Evolutionary conservation across 1,140 invertebrate genomes (phyloP).

Genomic region (Chionoecetes opilio): DNA sequence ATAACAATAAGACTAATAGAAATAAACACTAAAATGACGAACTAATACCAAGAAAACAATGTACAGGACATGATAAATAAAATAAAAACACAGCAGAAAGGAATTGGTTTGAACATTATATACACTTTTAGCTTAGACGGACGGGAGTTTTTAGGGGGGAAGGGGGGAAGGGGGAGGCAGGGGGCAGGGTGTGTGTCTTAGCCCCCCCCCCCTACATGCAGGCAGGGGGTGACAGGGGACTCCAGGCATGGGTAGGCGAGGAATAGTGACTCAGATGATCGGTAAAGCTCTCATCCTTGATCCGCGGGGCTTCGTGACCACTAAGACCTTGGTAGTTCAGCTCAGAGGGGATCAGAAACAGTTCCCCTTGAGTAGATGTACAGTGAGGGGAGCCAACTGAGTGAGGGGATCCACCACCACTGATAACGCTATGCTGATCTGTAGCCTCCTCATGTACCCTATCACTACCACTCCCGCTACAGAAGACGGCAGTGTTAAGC

Average conservation of each 20-base stretch:
- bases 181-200: background rate
- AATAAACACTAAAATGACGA: no score
- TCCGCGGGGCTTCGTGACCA: background rate
- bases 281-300: background rate
- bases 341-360: slow-evolving; percentile 56
- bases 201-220: slow-evolving; percentile 52
- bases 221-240: slow-evolving; percentile 43
- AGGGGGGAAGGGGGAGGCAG: background rate
- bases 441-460: slow-evolving; percentile 51
- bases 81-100: no score
- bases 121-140: background rate
- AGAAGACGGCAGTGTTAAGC: background rate
- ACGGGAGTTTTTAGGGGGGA: background rate
- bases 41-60: no score
- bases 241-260: slow-evolving; percentile 21
- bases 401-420: slow-evolving; percentile 57
- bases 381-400: slow-evolving; percentile 55
- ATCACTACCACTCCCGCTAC: background rate
- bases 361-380: slow-evolving; percentile 11
- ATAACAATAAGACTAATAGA: no score
- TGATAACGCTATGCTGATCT: slow-evolving; percentile 50
- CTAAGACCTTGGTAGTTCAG: slow-evolving; percentile 10
- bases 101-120: background rate
- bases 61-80: no score
- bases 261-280: background rate